Conservation (phyloP, 2,113 vertebrate genomes). For the Echinops telfairi region DNA sequence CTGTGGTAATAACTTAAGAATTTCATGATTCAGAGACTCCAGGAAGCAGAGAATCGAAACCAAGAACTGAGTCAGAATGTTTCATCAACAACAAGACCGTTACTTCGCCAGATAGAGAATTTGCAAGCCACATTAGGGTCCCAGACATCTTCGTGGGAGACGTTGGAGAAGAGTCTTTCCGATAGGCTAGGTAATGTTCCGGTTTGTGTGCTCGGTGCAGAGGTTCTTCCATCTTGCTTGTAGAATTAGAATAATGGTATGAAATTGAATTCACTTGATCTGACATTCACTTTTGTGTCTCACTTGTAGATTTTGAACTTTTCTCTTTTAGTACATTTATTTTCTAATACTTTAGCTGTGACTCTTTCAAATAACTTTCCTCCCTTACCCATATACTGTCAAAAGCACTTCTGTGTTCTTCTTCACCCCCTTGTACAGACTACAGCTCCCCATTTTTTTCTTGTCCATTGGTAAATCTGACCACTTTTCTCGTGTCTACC, state of each 20-base stretch:
- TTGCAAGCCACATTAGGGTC: slow-evolving; percentile 95
- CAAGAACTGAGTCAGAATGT: slow-evolving; percentile 97
- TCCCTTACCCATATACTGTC: neutral
- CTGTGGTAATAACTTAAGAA: slow-evolving; percentile 24
- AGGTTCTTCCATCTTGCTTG: slow-evolving; percentile 3
- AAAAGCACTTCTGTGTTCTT: neutral
- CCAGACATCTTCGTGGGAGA: slow-evolving; percentile 96
- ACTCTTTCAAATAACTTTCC: neutral
- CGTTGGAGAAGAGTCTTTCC: slow-evolving; percentile 96
- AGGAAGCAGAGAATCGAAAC: slow-evolving; percentile 95
- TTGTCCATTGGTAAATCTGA: neutral
- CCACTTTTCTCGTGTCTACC: neutral
- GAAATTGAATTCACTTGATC: slow-evolving; percentile 43
- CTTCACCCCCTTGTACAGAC: slow-evolving; percentile 1
- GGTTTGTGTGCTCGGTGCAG: neutral
- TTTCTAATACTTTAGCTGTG: slow-evolving; percentile 1
- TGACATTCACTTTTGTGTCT: slow-evolving; percentile 31
- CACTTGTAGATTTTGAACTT: neutral
- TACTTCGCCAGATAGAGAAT: slow-evolving; percentile 98
- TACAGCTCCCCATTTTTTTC: neutral
- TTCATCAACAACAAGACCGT: slow-evolving; percentile 95
- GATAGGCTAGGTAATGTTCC: slow-evolving; percentile 93
- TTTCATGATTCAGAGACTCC: slow-evolving; percentile 91
- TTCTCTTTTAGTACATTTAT: neutral
- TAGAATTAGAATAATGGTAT: slow-evolving; percentile 15